Conservation (phyloP, 2,113 vertebrate species). For the Phocoena phocoena region DNA sequence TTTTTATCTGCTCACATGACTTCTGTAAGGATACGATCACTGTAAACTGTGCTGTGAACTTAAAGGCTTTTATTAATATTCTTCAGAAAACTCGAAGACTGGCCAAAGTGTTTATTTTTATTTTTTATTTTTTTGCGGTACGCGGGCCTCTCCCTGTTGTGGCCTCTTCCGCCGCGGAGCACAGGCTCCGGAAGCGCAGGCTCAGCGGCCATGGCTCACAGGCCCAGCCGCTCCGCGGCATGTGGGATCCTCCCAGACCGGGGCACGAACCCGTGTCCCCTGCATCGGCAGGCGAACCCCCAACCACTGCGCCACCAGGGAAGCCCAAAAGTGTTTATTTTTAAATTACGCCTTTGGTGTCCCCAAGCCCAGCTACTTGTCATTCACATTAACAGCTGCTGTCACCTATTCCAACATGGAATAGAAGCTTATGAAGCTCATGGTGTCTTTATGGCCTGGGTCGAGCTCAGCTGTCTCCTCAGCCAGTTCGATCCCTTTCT, state of each 20-base stretch:
- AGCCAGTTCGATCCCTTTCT: neutral
- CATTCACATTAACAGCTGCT: neutral
- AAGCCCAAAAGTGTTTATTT: neutral
- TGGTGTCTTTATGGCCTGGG: neutral
- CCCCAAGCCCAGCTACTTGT: neutral
- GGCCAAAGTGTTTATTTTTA: neutral
- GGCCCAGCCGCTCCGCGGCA: no score
- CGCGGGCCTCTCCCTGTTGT: no score
- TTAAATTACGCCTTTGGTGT: neutral
- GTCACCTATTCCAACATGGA: neutral
- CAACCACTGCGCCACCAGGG: no score
- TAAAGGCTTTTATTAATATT: neutral
- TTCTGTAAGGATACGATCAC: neutral
- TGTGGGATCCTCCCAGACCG: no score
- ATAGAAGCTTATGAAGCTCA: neutral
- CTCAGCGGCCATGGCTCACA: no score
- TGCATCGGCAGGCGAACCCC: no score
- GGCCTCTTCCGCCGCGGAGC: no score
- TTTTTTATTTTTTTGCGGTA: no score
- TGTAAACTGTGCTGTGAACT: neutral
- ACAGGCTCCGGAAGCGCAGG: no score
- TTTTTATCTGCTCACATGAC: neutral
- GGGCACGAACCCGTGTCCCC: no score
- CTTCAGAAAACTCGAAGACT: neutral
- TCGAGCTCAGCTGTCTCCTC: neutral